Evolutionary conservation across 2,797 vertebrate genomes (phyloP), one percentile per base, ranked within the genome.

Genomic region (Pseudotriccus pelzelni): DNA sequence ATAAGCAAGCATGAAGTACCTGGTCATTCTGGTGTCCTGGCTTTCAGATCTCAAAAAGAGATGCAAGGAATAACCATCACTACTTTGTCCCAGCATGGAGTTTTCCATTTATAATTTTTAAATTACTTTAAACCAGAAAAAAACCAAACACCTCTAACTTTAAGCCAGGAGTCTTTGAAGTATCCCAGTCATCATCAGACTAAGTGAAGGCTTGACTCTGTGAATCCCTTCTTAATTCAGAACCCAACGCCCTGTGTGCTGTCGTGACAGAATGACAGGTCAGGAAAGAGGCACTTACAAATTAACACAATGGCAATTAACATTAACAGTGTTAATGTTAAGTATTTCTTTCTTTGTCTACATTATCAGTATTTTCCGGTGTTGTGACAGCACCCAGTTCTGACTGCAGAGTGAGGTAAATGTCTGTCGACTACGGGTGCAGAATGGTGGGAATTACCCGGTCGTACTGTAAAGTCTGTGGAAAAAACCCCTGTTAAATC

Each of bases 181-280:
- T 3, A 41, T 17, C 34, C 24, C 2, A 1, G 3, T 49, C 63
- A 74, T 13, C 12, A 34, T 17, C 44, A 78, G 14, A 24, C 15
- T 0, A 2, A 76, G 19, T 24, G 53, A 47, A 79, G 15, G 5
- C 10, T 62, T 64, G 18, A 55, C 2, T 4, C 2, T 4, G 3
- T 10, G 4, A 62, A 76, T 39, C 19, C 8, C 8, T 91, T 64
- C 24, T 39, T 68, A 58, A 78, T 66, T 78, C n/a, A 62, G 14
- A 89, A 1, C 20, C 2, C 46, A 58, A 3, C 3, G 3, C 4
- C 28, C 32, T 30, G 7, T 1, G 10, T 6, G 22, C 8, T 70
- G 28, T 6, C 76, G 39, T 20, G 55, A 50, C 34, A 92, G 64
- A 79, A 74, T 6, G 56, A 37, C 9, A 83, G 28, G 12, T 36